Base-by-base conservation (phyloP, 2,888 invertebrate genomes). In the Dioctria rufipes region DNA sequence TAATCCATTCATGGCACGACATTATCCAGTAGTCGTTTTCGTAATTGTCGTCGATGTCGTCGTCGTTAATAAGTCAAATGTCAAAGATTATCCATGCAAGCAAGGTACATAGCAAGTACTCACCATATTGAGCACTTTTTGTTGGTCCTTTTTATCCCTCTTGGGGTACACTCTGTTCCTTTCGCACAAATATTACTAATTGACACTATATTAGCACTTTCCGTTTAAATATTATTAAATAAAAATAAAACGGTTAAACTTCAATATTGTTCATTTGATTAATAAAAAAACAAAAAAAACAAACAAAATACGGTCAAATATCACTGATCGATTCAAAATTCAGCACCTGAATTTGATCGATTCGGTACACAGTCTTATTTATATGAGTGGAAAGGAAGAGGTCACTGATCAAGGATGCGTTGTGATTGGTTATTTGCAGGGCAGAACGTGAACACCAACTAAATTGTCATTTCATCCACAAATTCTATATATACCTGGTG, bases 401-500 rank as follows among this genome's bases (percentile, higher is more conserved):
- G 39, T 63, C 61, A 61, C 63, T 77, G 49, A 63, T 77, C 63
- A 49, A 49, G 63, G 77, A 63, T 77, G 63, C 11, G 40, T 39
- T 46, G 63, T 77, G 63, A 11, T 77, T 61, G 77, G 73, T 77
- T 77, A 77, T 77, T 63, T 60, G 61, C 77, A 77, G 77, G 71
- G 58, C 81, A 78, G 65, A 78, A 67, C 54, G 80, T 81, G 81
- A 80, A 81, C 58, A 81, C 80, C 81, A 80, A 81, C 81, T 81
- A 81, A 81, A 80, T 60, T 61, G 69, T 77, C 67, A 75, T 80
- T 67, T 80, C 78, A 65, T 69, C 77, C 67, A 78, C 80, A 80
- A 69, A 80, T 81, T 81, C 80, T 81, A 80, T 81, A 81, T 81
- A 81, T 81, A 81, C 81, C 77, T 77, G 81, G 80, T 54, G 63